phyloP scores from a whole-genome alignment of 2,113 vertebrate species.

The Epinephelus moara region DNA sequence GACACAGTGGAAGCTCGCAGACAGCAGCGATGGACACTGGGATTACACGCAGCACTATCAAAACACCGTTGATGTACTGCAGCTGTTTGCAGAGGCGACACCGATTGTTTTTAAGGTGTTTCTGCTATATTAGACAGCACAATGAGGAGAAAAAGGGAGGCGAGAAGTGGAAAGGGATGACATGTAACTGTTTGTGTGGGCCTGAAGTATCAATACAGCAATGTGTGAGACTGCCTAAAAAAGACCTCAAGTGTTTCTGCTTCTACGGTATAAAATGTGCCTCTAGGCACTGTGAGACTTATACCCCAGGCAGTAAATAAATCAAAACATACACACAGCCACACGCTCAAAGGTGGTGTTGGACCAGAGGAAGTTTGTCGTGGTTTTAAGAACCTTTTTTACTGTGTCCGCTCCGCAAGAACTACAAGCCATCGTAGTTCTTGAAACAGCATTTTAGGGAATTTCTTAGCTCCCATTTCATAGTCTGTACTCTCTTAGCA shows the following conservation, averaged over 20 bases:
- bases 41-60: slow-evolving; percentile 43
- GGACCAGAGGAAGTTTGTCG: too few relatives aligned
- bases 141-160: slow-evolving; percentile 7
- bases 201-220: slow-evolving; percentile 29
- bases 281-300: slow-evolving; percentile 20
- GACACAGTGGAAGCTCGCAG: slow-evolving; percentile 34
- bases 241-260: slow-evolving; percentile 13
- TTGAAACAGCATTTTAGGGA: too few relatives aligned
- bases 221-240: slow-evolving; percentile 32
- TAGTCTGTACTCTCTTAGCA: too few relatives aligned
- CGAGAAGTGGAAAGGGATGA: slow-evolving; percentile 12
- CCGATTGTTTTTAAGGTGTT: slow-evolving; percentile 38
- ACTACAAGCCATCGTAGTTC: too few relatives aligned
- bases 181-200: slow-evolving; percentile 30
- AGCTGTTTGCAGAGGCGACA: slow-evolving; percentile 46
- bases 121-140: slow-evolving; percentile 18
- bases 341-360: not conserved
- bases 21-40: slow-evolving; percentile 40
- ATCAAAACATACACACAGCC: slow-evolving; percentile 40
- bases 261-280: slow-evolving; percentile 22
- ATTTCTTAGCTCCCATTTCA: too few relatives aligned
- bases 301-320: slow-evolving; percentile 34
- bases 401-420: too few relatives aligned
- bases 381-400: too few relatives aligned
- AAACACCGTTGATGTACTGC: slow-evolving; percentile 30